A percentile compares a stretch with the other conserved stretches of the same genome.
Evolutionary conservation across 2,888 invertebrate species (phyloP).

Genomic region (Pyralis farinalis): DNA sequence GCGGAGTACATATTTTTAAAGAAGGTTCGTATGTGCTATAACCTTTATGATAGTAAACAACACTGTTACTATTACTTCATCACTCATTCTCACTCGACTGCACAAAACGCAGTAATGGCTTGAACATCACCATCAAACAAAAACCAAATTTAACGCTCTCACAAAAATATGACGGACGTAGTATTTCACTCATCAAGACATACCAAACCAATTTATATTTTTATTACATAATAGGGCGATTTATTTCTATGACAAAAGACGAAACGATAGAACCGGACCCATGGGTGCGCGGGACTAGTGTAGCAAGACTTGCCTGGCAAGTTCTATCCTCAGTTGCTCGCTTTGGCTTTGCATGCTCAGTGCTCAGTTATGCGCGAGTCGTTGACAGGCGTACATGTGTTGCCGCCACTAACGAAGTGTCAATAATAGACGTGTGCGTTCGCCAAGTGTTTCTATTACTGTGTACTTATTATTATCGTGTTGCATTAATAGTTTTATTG

Average conservation of each 20-base stretch:
- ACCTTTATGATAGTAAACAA: background rate
- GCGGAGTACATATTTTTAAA: no score
- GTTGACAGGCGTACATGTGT: slow-evolving; percentile 45
- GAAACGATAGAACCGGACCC: slow-evolving; percentile 70
- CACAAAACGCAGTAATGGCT: slow-evolving; percentile 9
- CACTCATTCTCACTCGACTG: background rate
- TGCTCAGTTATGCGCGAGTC: slow-evolving; percentile 57
- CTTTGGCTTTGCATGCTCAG: no score
- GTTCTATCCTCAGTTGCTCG: slow-evolving; percentile 43
- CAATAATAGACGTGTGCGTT: slow-evolving; percentile 50
- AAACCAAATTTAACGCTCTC: slow-evolving; percentile 10
- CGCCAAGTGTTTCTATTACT: slow-evolving; percentile 59
- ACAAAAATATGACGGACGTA: slow-evolving; percentile 8
- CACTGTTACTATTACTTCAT: slow-evolving; percentile 4
- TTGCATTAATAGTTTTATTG: slow-evolving; percentile 35
- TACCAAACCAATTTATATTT: slow-evolving; percentile 15
- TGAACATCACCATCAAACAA: background rate
- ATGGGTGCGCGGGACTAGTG: slow-evolving; percentile 59
- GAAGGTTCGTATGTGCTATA: no score
- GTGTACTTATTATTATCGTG: slow-evolving; percentile 49
- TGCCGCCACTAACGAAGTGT: slow-evolving; percentile 27
- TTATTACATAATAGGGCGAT: slow-evolving; percentile 51
- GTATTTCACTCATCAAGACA: slow-evolving; percentile 23
- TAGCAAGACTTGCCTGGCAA: slow-evolving; percentile 59
- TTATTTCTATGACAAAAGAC: slow-evolving; percentile 67